Evolutionary conservation across 2,888 invertebrate genomes (phyloP).

Genomic region (Papilio gigon): DNA sequence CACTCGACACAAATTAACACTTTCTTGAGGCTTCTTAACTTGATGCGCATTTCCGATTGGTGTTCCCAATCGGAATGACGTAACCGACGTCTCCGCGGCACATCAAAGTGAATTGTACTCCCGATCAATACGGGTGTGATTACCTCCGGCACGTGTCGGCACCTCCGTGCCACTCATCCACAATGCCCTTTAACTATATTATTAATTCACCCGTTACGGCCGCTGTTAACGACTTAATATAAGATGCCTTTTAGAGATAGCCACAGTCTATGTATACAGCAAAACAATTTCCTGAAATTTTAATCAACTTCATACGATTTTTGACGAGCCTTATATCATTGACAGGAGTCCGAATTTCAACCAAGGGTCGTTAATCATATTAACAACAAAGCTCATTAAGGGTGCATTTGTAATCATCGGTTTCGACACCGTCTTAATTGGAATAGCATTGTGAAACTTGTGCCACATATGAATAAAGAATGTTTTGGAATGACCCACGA

Average conservation of each 20-base stretch:
- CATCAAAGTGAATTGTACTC: slow-evolving; percentile 23
- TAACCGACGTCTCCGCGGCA: slow-evolving; percentile 16
- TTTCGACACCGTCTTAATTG: slow-evolving; percentile 62
- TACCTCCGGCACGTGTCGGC: slow-evolving; percentile 14
- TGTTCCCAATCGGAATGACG: slow-evolving; percentile 9
- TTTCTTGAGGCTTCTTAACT: slow-evolving; percentile 24
- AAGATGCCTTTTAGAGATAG: slow-evolving; percentile 43
- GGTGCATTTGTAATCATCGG: slow-evolving; percentile 77
- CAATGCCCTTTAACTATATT: slow-evolving; percentile 47
- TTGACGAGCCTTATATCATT: background rate
- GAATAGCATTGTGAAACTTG: slow-evolving; percentile 52
- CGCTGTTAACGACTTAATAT: slow-evolving; percentile 51
- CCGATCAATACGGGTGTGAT: slow-evolving; percentile 8
- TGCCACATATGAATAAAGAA: slow-evolving; percentile 52
- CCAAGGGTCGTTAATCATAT: slow-evolving; percentile 70
- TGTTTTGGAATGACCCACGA: slow-evolving; percentile 51
- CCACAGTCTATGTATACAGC: slow-evolving; percentile 11
- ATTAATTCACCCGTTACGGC: slow-evolving; percentile 47
- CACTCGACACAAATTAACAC: slow-evolving; percentile 34
- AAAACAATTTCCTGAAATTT: background rate
- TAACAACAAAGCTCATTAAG: slow-evolving; percentile 75
- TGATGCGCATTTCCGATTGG: slow-evolving; percentile 32
- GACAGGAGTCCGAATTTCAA: slow-evolving; percentile 54
- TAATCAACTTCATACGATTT: slow-evolving; percentile 10
- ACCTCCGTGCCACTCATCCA: slow-evolving; percentile 23